phyloP scores from a whole-genome alignment of 2,797 vertebrate genomes.

The Poeciliopsis paucimaculata region DNA sequence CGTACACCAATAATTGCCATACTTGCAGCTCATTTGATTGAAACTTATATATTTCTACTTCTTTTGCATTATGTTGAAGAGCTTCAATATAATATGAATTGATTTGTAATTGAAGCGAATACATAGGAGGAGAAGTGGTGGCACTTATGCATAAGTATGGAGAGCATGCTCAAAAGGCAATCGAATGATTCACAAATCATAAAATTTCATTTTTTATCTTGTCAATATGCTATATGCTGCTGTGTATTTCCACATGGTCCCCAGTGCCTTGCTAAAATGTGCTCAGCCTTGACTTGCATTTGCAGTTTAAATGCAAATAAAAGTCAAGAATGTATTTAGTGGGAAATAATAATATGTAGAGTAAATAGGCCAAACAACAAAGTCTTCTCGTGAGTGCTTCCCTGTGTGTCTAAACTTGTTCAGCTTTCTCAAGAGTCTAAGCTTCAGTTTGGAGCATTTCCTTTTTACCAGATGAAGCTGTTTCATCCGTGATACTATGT shows the following conservation, averaged over 20 bases:
- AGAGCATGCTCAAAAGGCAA: conserved; percentile 61
- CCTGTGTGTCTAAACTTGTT: conserved; percentile 54
- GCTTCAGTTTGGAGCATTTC: conserved; percentile 9
- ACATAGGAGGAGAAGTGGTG: conserved; percentile 46
- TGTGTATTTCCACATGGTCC: conserved; percentile 22
- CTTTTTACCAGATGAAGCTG: conserved; percentile 40
- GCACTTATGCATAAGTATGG: conserved; percentile 68
- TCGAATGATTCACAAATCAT: conserved; percentile 69
- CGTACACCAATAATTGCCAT: neutral
- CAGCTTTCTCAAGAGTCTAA: conserved; percentile 57
- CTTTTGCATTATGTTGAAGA: conserved; percentile 49
- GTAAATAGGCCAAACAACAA: conserved; percentile 48
- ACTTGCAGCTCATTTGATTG: neutral
- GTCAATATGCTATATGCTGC: conserved; percentile 35
- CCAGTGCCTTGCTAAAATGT: conserved; percentile 13
- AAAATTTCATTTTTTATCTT: conserved; percentile 49
- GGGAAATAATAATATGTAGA: conserved; percentile 30
- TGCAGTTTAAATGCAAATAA: conserved; percentile 18
- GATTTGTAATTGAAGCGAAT: conserved; percentile 60
- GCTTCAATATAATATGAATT: conserved; percentile 41
- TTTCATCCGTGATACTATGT: conserved; percentile 31
- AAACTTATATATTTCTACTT: neutral
- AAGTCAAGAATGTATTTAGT: conserved; percentile 6
- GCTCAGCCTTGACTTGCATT: conserved; percentile 19
- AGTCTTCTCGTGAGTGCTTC: conserved; percentile 37